Evolutionary conservation across 2,888 invertebrate species (phyloP).

Genomic region (Drosophila melanocephala): DNA sequence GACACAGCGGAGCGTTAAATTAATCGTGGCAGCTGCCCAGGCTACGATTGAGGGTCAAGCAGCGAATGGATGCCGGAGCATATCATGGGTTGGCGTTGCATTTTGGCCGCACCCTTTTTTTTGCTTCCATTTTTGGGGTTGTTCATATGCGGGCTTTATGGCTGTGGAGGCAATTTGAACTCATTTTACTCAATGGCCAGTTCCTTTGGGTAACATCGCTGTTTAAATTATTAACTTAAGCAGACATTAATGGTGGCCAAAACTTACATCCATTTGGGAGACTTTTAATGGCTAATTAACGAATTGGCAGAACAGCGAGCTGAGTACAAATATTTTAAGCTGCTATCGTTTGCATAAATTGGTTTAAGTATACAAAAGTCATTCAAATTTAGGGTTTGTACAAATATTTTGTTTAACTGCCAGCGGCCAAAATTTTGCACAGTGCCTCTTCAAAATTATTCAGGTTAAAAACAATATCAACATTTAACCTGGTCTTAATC

Average conservation of each 20-base stretch:
- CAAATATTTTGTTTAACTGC: not conserved
- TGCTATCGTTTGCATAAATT: not conserved
- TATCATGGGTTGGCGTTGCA: not conserved
- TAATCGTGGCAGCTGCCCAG: constrained; percentile 78
- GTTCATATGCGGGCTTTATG: constrained; percentile 38
- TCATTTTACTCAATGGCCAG: constrained; percentile 7
- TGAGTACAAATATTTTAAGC: not conserved
- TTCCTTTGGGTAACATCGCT: constrained; percentile 70
- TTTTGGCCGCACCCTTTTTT: constrained; percentile 32
- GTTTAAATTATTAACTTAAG: constrained; percentile 73
- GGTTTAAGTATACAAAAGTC: not conserved
- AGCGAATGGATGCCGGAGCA: not conserved
- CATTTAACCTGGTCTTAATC: not conserved
- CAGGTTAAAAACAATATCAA: not conserved
- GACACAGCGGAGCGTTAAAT: constrained; percentile 83
- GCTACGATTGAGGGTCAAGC: constrained; percentile 12
- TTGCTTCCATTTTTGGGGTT: constrained; percentile 33
- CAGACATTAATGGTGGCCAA: constrained; percentile 57
- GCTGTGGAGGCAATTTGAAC: constrained; percentile 40
- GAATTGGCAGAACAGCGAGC: not conserved
- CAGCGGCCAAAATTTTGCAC: not conserved
- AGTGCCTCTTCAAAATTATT: not conserved
- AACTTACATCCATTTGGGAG: constrained; percentile 35
- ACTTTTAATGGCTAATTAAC: constrained; percentile 46
- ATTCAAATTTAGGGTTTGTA: not conserved